phyloP scores from a whole-genome alignment of 2,113 vertebrate genomes.

The Probosciger aterrimus region DNA sequence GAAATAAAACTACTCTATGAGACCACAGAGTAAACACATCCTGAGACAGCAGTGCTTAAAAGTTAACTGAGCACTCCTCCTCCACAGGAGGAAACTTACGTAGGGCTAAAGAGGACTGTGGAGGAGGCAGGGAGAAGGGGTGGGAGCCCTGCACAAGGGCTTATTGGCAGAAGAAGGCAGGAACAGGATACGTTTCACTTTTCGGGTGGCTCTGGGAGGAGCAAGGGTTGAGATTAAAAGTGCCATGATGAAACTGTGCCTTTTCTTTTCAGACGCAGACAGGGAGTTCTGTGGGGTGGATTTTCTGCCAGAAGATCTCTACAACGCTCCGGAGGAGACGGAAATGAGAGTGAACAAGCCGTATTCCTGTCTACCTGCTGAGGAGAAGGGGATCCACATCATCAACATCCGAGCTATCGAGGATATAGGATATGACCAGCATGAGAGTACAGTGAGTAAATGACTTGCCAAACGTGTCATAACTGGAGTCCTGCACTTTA shows the following conservation, averaged over 20 bases:
- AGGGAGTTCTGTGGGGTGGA: constrained; percentile 61
- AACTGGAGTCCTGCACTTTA: neutral
- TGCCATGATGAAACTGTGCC: neutral
- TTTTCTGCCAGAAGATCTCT: constrained; percentile 58
- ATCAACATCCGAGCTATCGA: constrained; percentile 67
- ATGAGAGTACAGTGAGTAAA: constrained; percentile 79
- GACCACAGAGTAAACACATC: neutral
- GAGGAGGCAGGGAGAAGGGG: neutral
- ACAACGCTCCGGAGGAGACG: constrained; percentile 6
- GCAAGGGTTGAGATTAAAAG: constrained; percentile 26
- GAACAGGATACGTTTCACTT: constrained; percentile 37
- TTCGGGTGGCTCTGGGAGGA: constrained; percentile 54
- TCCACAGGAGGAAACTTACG: neutral
- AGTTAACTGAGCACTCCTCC: neutral
- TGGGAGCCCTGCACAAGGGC: constrained; percentile 10
- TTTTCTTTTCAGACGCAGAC: constrained; percentile 43
- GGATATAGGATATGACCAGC: constrained; percentile 75
- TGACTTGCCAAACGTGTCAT: neutral
- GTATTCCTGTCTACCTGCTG: constrained; percentile 71
- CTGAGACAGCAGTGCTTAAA: neutral
- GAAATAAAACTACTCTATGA: neutral
- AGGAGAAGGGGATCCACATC: constrained; percentile 75
- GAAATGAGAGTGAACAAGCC: constrained; percentile 77
- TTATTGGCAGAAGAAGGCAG: constrained; percentile 1
- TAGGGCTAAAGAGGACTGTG: neutral